Evolutionary conservation across 1,140 invertebrate species (phyloP).

Genomic region (Zaprionus capensis): DNA sequence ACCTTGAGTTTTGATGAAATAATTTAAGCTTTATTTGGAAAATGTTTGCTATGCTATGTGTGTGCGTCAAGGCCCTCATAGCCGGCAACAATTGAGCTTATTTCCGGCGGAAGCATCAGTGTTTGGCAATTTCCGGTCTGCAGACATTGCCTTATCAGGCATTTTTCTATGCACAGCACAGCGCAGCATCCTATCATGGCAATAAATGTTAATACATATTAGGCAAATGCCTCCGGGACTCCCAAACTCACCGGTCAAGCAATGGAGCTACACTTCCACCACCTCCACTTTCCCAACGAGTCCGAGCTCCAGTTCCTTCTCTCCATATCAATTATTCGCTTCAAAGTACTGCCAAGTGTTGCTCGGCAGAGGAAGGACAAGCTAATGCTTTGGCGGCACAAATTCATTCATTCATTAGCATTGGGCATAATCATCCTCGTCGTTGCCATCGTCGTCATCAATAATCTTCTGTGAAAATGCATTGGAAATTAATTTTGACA

Average conservation of each 20-base stretch:
- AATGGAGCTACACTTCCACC: not conserved
- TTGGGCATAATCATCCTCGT: conserved; percentile 5
- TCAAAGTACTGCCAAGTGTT: conserved; percentile 45
- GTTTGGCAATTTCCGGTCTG: conserved; percentile 74
- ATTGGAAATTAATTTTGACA: conserved; percentile 77
- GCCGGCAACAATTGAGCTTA: conserved; percentile 74
- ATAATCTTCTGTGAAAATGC: conserved; percentile 66
- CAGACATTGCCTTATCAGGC: conserved; percentile 46
- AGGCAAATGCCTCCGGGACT: conserved; percentile 56
- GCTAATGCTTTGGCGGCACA: not conserved
- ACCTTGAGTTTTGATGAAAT: conserved; percentile 10
- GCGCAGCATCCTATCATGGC: conserved; percentile 34
- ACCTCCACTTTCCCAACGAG: not conserved
- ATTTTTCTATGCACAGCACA: conserved; percentile 48
- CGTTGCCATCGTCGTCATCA: conserved; percentile 57
- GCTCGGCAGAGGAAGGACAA: not conserved
- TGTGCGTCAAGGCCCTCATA: conserved; percentile 17
- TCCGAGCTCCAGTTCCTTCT: not conserved
- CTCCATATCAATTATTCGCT: conserved; percentile 51
- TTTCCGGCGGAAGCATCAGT: conserved; percentile 79
- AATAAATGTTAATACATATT: conserved; percentile 80
- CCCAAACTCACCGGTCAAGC: conserved; percentile 18
- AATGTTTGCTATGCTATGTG: conserved; percentile 2
- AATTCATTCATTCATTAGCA: conserved; percentile 22
- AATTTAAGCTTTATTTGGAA: conserved; percentile 23